phyloP scores from a whole-genome alignment of 2,113 vertebrate species.

The Ceyx melanurus region DNA sequence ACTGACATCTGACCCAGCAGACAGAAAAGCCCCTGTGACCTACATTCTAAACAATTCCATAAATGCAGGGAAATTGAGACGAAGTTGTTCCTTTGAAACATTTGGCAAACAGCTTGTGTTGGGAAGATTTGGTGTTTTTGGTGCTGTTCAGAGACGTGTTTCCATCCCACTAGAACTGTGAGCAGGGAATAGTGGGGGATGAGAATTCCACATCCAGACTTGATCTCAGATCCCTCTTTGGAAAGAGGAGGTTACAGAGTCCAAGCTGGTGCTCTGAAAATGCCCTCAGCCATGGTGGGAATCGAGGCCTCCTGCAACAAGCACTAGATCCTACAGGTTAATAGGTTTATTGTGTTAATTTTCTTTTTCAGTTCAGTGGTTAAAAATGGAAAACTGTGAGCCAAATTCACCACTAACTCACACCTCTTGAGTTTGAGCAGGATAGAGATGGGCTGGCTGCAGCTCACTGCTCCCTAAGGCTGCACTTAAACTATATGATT shows the following conservation, averaged over 20 bases:
- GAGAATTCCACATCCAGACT: neutral
- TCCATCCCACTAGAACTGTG: neutral
- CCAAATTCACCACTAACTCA: neutral
- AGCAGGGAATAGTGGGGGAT: rapidly evolving
- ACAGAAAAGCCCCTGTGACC: constrained; percentile 40
- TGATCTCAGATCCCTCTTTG: neutral
- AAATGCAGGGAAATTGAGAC: neutral
- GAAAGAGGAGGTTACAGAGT: neutral
- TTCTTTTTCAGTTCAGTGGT: neutral
- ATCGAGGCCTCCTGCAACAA: neutral
- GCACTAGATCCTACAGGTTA: neutral
- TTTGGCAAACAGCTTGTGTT: neutral
- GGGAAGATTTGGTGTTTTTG: neutral
- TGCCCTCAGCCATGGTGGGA: neutral
- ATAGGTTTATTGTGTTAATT: neutral
- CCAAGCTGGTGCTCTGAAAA: neutral
- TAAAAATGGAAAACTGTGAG: neutral
- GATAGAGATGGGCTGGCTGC: neutral
- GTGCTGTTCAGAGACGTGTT: neutral
- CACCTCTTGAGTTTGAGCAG: neutral
- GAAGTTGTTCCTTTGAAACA: neutral
- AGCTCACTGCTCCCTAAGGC: neutral
- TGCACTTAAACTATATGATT: neutral
- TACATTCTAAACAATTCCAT: neutral
- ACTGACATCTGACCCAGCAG: constrained; percentile 32